Base-by-base conservation (phyloP, 2,888 invertebrate genomes). In the Drosophila mayaguana region DNA sequence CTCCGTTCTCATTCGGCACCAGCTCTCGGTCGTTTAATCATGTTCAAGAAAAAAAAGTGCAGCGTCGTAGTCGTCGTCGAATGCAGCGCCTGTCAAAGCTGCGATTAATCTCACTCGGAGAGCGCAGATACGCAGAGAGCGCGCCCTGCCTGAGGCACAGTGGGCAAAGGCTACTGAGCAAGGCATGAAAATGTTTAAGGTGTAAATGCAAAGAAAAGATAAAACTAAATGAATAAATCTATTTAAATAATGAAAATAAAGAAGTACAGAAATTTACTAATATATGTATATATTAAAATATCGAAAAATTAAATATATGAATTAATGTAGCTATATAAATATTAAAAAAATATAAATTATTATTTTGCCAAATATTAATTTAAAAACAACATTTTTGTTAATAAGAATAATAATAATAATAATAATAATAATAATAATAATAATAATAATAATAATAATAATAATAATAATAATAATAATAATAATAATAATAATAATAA, bases 101-200 rank as follows among this genome's bases (percentile, higher is more conserved):
- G 83, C 91, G 88, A 91, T 91, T 91, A 91, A 91, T 91, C 91
- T 91, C 91, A 90, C 91, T 91, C 91, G 91, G 67, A 80, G 78
- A 78, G 80, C 54, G 53, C 43, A 46, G 57, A 51, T 16, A 63
- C 67, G 65, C 64, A 59, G 62, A 71, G 64, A 69, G 72, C 53
- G 63, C 28, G 40, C 55, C 6, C 36, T 53, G 57, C 48, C 28
- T 53, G 16, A 56, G 25, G 50, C 62, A 63, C 76, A 60, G 65
- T 77, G 65, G 60, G 14, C 40, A n/a, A 7, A 54, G 11, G 6
- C 11, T 0, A 25, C 34, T 18, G n/a, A 16, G 22, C 59, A 18
- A 9, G 34, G 1, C 2, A 55, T 43, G 32, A 75, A 74, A 64
- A 20, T 45, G 11, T 1, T 2, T 0, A 25, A 34, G 2, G n/a